A percentile compares a stretch with the other conserved stretches of the same genome.
These are phyloP conservation scores for Tetraneura akinire DNA, from an alignment of 1,140 invertebrate genomes.

Conservation along the genomic window DNA sequence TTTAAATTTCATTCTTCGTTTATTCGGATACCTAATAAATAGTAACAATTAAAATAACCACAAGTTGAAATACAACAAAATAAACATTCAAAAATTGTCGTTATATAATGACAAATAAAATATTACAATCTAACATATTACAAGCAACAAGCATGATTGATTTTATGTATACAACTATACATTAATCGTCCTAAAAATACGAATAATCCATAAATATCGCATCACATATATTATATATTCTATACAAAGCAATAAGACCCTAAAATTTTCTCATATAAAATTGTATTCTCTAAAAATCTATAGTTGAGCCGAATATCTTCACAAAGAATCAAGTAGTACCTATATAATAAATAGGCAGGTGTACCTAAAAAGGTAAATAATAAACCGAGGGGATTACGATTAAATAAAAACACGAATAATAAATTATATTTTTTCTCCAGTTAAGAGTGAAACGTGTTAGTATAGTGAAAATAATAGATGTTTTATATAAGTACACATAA, in stretches of 20 bases:
- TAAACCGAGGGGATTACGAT: slow-evolving; percentile 22
- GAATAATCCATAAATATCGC: slow-evolving; percentile 16
- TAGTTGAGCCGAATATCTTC: neutral
- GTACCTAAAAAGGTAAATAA: slow-evolving; percentile 44
- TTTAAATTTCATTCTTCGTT: slow-evolving; percentile 5
- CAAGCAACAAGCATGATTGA: neutral
- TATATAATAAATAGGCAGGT: slow-evolving; percentile 19
- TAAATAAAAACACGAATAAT: slow-evolving; percentile 42
- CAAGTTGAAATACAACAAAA: neutral
- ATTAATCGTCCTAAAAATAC: slow-evolving; percentile 36
- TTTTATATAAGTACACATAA: too few relatives aligned
- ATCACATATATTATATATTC: slow-evolving; percentile 10
- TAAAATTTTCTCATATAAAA: slow-evolving; percentile 14
- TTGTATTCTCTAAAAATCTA: slow-evolving; percentile 7
- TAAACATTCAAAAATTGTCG: slow-evolving; percentile 23
- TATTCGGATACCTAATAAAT: slow-evolving; percentile 4
- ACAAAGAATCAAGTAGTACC: slow-evolving; percentile 24
- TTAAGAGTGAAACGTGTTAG: slow-evolving; percentile 16
- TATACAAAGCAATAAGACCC: neutral
- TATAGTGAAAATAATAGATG: slow-evolving; percentile 19
- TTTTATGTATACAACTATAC: slow-evolving; percentile 3
- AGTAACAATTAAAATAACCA: slow-evolving; percentile 38
- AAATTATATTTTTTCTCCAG: slow-evolving; percentile 47
- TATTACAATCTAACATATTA: slow-evolving; percentile 12
- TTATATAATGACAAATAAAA: slow-evolving; percentile 22